Evolutionary conservation across 2,888 invertebrate species (phyloP).

Genomic region (Eupithecia insigniata): DNA sequence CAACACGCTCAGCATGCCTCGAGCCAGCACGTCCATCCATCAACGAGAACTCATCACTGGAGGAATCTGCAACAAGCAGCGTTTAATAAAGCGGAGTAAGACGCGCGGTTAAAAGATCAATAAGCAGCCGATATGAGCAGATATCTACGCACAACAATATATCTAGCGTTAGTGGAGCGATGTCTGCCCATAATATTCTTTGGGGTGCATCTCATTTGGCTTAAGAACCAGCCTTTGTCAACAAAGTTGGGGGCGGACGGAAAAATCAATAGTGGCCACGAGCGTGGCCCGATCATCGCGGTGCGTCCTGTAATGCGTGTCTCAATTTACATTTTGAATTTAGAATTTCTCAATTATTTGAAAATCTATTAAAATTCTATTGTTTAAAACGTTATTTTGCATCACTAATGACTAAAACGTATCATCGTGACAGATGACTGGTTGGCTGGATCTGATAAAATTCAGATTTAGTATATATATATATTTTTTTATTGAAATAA

Average conservation of each 20-base stretch:
- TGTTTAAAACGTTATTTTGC: not conserved
- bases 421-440: not conserved
- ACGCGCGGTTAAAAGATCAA: conserved; percentile 72
- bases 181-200: conserved; percentile 85
- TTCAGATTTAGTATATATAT: too few species aligned
- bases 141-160: conserved; percentile 68
- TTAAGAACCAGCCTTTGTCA: conserved; percentile 84
- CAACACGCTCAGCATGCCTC: not conserved
- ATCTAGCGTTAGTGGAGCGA: conserved; percentile 77
- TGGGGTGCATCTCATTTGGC: conserved; percentile 85
- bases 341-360: conserved; percentile 33
- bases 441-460: too few species aligned
- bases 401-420: not conserved
- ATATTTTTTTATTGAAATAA: not conserved
- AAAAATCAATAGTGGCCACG: conserved; percentile 81
- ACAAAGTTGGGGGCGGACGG: conserved; percentile 80
- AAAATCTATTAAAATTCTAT: conserved; percentile 9
- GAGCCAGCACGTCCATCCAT: conserved; percentile 20
- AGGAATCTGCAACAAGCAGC: conserved; percentile 47
- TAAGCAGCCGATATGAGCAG: conserved; percentile 72
- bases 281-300: conserved; percentile 70
- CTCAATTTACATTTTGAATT: conserved; percentile 64
- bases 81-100: conserved; percentile 60
- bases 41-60: conserved; percentile 22
- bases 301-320: conserved; percentile 68